Evolutionary conservation across 2,888 invertebrate genomes (phyloP).

Genomic region (Patella depressa): DNA sequence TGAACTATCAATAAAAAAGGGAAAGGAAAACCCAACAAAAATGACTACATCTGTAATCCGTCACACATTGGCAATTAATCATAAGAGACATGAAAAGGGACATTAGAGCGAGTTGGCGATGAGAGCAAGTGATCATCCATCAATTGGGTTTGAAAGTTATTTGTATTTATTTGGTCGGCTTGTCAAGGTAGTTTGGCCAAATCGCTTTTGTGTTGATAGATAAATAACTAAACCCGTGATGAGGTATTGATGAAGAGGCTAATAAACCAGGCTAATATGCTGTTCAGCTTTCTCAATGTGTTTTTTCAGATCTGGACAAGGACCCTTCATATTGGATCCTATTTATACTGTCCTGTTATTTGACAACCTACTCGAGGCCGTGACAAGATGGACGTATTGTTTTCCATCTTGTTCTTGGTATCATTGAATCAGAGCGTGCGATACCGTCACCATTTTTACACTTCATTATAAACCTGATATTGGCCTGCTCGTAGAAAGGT

Average conservation of each 20-base stretch:
- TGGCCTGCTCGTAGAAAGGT: constrained; percentile 16
- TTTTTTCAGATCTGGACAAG: background rate
- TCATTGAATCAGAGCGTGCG: constrained; percentile 17
- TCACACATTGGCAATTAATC: background rate
- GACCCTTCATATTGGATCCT: constrained; percentile 16
- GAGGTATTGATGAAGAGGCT: constrained; percentile 3
- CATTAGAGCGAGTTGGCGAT: constrained; percentile 9
- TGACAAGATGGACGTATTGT: constrained; percentile 22
- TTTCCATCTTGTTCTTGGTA: constrained; percentile 16
- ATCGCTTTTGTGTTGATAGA: constrained; percentile 7
- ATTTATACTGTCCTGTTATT: constrained; percentile 18
- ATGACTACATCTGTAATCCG: background rate
- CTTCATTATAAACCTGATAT: constrained; percentile 13
- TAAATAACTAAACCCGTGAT: constrained; percentile 8
- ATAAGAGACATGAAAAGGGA: constrained; percentile 9
- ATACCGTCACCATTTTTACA: constrained; percentile 9
- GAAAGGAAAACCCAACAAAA: background rate
- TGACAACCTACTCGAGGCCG: constrained; percentile 13
- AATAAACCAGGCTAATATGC: background rate
- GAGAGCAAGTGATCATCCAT: background rate
- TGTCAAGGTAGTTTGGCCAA: background rate
- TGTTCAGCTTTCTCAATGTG: background rate
- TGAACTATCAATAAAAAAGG: background rate
- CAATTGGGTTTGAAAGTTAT: background rate
- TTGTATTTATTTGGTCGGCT: background rate